Base-by-base conservation (phyloP, 23 tunicate genomes). In the Ciona savignyi region DNA sequence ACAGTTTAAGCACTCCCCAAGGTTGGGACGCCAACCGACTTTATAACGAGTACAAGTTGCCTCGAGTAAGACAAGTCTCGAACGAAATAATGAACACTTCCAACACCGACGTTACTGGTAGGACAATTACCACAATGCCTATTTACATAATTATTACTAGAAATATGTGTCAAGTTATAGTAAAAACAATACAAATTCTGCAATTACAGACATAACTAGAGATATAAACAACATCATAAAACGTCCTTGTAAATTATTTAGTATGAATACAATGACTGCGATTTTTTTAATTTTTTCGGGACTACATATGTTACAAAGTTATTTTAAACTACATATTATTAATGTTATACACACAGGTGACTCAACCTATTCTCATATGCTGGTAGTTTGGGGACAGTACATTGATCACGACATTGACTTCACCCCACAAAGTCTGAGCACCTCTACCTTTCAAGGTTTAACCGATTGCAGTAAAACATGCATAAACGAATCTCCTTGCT, bases 381-480 rank as follows among this genome's bases (percentile, higher is more conserved):
- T 95, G 66, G 95, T 90, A 22, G 99, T 95, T 25, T 95, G 99
- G 99, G 99, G 99, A 1, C 99, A 95, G 35, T 95, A 95, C 66
- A 89, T 95, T 27, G 99, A 95, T 70, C 99, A 95, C 70, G 99
- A 95, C 71, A 68, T 95, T 51, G 96, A 81, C 25, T 61, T 95
- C 68, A 95, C 99, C 34, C 99, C 99, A 11, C 99, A 95, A 71
- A 82, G 89, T 60, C 70, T 86, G 63, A 83, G 95, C 66, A 88
- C 94, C 0, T 87, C 99, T 20, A 82, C 98, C 0, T 93, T 93
- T 70, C 98, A 93, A 73, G 99, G 99, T 3, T 29, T 89, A 32
- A 85, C 93, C 1, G 76, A 90, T 56, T 95, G 99, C 85, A 60
- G 72, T n/a, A 42, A 65, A 33, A 88, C 99, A n/a, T 95, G 99